Percentiles rank a stretch among this genome's conserved stretches.
Conservation (phyloP, 2,113 vertebrate species). For the Panurus biarmicus region DNA sequence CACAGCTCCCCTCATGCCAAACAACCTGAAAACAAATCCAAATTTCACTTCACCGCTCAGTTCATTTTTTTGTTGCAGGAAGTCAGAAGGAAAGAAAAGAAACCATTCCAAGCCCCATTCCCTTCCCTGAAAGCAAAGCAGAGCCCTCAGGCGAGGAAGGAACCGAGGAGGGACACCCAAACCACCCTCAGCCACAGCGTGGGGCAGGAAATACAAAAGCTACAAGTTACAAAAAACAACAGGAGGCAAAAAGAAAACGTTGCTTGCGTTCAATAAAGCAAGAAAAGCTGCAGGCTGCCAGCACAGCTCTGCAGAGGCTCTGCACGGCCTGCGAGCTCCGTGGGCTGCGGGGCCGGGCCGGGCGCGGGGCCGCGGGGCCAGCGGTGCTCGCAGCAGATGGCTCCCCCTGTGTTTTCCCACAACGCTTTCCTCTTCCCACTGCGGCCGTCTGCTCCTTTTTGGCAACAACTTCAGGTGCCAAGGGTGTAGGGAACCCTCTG, state of each 20-base stretch:
- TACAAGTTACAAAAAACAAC: not conserved
- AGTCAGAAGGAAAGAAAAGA: not conserved
- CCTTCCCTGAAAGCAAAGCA: not conserved
- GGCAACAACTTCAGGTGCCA: not conserved
- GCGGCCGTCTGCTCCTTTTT: not conserved
- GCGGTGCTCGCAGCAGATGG: not conserved
- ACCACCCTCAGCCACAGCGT: rapidly evolving
- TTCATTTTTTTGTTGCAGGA: not conserved
- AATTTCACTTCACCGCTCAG: not conserved
- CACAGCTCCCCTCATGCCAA: not conserved
- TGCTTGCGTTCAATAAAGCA: not conserved
- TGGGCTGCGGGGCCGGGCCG: not conserved
- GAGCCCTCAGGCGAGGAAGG: too few species aligned
- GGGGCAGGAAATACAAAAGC: not conserved
- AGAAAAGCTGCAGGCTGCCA: not conserved
- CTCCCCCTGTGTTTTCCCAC: slow-evolving; percentile 11
- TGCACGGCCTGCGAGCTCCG: rapidly evolving
- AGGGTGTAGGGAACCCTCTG: not conserved
- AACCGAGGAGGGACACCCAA: not conserved
- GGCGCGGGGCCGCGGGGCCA: not conserved
- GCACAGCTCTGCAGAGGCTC: not conserved
- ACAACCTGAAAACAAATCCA: not conserved
- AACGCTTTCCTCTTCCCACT: slow-evolving; percentile 9
- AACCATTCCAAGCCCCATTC: not conserved
- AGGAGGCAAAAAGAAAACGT: not conserved